phyloP scores from a whole-genome alignment of 2,888 invertebrate species.

The Hypomecis atomaria region DNA sequence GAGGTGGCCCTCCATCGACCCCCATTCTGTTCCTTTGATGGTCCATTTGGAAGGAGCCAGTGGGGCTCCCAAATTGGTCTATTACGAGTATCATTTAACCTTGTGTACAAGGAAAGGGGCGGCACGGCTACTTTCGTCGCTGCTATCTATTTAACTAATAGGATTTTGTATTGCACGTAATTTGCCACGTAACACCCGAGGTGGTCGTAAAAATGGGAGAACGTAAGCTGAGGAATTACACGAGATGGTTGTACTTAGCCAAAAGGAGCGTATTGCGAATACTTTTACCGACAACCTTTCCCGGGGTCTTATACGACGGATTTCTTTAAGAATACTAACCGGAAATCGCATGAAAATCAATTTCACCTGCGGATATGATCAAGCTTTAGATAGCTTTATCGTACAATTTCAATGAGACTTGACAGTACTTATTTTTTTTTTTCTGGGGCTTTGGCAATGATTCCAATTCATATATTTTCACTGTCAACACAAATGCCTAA shows the following conservation, averaged over 20 bases:
- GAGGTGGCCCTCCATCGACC: conserved; percentile 34
- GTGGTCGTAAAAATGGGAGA: conserved; percentile 5
- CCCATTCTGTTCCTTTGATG: conserved; percentile 41
- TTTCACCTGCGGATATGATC: too few relatives aligned
- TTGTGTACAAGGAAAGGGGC: conserved; percentile 40
- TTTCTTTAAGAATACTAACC: too few relatives aligned
- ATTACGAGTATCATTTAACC: conserved; percentile 47
- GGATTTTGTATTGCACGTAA: conserved; percentile 21
- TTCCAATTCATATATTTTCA: neutral
- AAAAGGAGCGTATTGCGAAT: too few relatives aligned
- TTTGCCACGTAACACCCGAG: conserved; percentile 22
- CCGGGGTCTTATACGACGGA: too few relatives aligned
- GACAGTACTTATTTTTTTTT: neutral
- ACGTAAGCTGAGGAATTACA: neutral
- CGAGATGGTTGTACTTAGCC: too few relatives aligned
- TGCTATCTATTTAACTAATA: conserved; percentile 40
- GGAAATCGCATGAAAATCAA: too few relatives aligned
- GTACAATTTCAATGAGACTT: neutral
- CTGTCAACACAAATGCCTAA: neutral
- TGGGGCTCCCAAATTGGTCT: conserved; percentile 43
- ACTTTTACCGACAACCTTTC: too few relatives aligned
- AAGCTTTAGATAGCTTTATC: too few relatives aligned
- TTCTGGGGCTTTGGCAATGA: neutral
- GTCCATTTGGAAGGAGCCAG: conserved; percentile 40
- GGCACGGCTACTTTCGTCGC: conserved; percentile 32